Evolutionary conservation across 2,113 vertebrate species (phyloP).

Genomic region (Zootoca vivipara): DNA sequence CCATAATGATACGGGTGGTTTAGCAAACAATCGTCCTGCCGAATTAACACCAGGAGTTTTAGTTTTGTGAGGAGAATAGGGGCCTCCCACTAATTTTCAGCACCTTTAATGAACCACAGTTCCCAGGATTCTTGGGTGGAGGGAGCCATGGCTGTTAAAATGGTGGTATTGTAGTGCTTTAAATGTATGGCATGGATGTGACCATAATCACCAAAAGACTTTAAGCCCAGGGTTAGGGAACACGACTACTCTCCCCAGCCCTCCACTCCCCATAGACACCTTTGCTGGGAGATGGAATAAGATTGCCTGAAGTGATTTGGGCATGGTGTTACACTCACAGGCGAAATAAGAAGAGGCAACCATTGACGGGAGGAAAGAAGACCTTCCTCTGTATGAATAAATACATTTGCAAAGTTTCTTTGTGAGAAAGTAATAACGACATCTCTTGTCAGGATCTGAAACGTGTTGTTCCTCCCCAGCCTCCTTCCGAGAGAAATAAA

Average conservation of each 20-base stretch:
- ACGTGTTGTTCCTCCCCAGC: background rate
- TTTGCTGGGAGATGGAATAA: background rate
- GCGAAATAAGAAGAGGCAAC: background rate
- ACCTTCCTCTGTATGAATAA: background rate
- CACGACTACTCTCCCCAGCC: background rate
- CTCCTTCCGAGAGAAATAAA: background rate
- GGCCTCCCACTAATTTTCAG: no score
- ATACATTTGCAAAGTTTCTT: background rate
- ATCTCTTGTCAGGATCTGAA: constrained; percentile 4
- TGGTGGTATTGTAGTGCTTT: no score
- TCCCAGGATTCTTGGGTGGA: no score
- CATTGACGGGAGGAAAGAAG: background rate
- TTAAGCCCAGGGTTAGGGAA: background rate
- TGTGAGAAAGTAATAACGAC: background rate
- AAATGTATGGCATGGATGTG: no score
- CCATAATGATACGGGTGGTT: no score
- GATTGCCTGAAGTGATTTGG: background rate
- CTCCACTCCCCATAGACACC: no score
- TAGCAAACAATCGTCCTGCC: no score
- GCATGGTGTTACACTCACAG: background rate
- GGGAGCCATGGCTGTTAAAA: no score
- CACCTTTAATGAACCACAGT: no score
- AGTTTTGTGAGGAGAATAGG: no score
- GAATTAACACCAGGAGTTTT: no score
- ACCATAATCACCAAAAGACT: background rate